These are phyloP conservation scores for Sthenelais limicola DNA, from an alignment of 2,888 invertebrate species.

Conservation along the genomic window DNA sequence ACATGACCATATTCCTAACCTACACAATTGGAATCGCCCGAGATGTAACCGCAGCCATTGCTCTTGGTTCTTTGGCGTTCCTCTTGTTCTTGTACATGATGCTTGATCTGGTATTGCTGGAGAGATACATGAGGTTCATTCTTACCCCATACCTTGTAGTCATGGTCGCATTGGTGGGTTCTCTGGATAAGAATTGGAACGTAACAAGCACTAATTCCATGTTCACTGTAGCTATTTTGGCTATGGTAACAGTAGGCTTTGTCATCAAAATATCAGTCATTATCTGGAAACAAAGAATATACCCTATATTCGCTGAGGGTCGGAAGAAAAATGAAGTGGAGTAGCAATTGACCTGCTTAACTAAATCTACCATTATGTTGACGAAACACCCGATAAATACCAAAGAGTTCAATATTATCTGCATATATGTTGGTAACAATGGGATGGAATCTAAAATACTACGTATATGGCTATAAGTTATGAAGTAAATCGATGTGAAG, in stretches of 20 bases:
- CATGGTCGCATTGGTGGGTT: conserved; percentile 59
- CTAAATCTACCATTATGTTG: too few relatives aligned
- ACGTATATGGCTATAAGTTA: too few relatives aligned
- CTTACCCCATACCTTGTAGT: conserved; percentile 64
- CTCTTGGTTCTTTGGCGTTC: conserved; percentile 54
- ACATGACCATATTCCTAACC: conserved; percentile 57
- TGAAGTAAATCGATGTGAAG: too few relatives aligned
- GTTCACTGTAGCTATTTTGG: conserved; percentile 57
- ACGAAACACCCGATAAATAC: too few relatives aligned
- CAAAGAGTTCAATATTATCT: too few relatives aligned
- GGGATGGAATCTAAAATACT: too few relatives aligned
- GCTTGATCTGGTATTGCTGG: conserved; percentile 58
- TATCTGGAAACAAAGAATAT: background rate
- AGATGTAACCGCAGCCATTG: conserved; percentile 52
- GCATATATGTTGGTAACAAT: too few relatives aligned
- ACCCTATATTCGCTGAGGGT: conserved; percentile 1
- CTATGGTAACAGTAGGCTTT: conserved; percentile 27
- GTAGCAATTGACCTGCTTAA: too few relatives aligned
- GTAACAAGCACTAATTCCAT: conserved; percentile 55
- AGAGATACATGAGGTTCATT: conserved; percentile 62
- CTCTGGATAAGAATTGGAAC: conserved; percentile 57
- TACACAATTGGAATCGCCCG: conserved; percentile 49
- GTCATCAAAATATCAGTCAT: conserved; percentile 1
- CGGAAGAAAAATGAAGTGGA: background rate
- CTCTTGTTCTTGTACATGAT: conserved; percentile 54